A percentile compares a stretch with the other conserved stretches of the same genome.
phyloP scores from a whole-genome alignment of 2,888 invertebrate genomes.

The Auanema sp. region DNA sequence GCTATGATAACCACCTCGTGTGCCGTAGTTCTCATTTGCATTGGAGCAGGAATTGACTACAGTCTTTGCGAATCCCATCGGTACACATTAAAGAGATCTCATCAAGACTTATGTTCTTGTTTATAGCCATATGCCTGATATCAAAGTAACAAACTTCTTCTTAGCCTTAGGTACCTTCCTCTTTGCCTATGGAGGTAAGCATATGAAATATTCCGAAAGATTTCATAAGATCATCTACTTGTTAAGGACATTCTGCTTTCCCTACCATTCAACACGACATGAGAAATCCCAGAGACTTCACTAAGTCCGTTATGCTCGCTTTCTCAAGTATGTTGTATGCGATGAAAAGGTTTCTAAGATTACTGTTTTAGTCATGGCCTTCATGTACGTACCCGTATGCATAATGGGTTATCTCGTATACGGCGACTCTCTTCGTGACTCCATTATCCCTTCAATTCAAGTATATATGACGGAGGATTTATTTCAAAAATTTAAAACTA shows the following conservation, averaged over 20 bases:
- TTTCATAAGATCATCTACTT: background rate
- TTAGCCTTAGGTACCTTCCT: slow-evolving; percentile 60
- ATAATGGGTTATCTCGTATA: slow-evolving; percentile 54
- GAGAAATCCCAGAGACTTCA: slow-evolving; percentile 57
- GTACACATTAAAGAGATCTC: slow-evolving; percentile 2
- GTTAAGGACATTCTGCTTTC: slow-evolving; percentile 47
- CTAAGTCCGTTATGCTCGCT: slow-evolving; percentile 49
- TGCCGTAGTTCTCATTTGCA: slow-evolving; percentile 56
- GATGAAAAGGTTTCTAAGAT: background rate
- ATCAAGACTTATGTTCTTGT: background rate
- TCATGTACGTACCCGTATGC: slow-evolving; percentile 57
- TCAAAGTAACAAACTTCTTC: slow-evolving; percentile 51
- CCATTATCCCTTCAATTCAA: slow-evolving; percentile 54
- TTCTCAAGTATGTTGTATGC: slow-evolving; percentile 42
- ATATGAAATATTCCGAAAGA: background rate
- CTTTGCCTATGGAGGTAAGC: slow-evolving; percentile 57
- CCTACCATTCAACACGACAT: slow-evolving; percentile 62
- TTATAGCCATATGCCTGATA: slow-evolving; percentile 40
- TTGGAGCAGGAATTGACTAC: slow-evolving; percentile 54
- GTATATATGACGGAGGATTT: slow-evolving; percentile 1
- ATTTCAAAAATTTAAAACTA: background rate
- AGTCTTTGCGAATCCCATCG: slow-evolving; percentile 32
- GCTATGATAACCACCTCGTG: slow-evolving; percentile 60
- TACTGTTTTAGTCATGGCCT: slow-evolving; percentile 47
- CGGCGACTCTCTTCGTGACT: slow-evolving; percentile 51